Conservation (phyloP, 2,113 vertebrate species). For the Gymnogyps californianus region DNA sequence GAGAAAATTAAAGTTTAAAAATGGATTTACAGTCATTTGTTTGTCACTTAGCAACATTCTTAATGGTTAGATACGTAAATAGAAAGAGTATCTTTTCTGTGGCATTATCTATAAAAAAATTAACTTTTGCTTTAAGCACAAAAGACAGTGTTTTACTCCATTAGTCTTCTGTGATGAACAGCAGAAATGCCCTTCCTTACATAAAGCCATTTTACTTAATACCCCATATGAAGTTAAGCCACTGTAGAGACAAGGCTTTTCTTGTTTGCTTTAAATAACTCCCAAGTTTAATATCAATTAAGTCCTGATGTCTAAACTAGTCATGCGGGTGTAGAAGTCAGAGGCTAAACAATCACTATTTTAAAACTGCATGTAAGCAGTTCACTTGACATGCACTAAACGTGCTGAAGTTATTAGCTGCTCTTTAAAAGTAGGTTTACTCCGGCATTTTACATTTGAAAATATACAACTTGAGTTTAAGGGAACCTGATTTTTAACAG, state of each 20-base stretch:
- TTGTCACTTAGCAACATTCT: slow-evolving; percentile 44
- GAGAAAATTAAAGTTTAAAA: slow-evolving; percentile 58
- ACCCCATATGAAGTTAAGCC: neutral
- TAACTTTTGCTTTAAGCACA: neutral
- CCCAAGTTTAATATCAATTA: neutral
- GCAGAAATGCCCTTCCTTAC: slow-evolving; percentile 14
- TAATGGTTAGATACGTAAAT: slow-evolving; percentile 37
- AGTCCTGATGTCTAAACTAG: neutral
- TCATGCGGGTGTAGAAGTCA: neutral
- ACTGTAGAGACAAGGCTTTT: slow-evolving; percentile 4
- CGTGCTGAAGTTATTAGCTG: neutral
- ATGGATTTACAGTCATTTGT: slow-evolving; percentile 57
- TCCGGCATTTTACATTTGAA: neutral
- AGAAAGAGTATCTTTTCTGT: slow-evolving; percentile 42
- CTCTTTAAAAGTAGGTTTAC: neutral
- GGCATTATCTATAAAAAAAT: neutral
- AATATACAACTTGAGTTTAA: neutral
- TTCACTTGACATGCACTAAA: neutral
- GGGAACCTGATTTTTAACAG: neutral
- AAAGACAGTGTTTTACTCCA: neutral
- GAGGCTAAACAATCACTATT: neutral
- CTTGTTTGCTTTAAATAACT: slow-evolving; percentile 8
- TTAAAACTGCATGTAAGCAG: neutral
- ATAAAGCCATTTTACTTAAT: slow-evolving; percentile 36
- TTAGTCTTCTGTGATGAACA: neutral